Conservation (phyloP, 2,797 vertebrate genomes). For the Manis crassicaudata region DNA sequence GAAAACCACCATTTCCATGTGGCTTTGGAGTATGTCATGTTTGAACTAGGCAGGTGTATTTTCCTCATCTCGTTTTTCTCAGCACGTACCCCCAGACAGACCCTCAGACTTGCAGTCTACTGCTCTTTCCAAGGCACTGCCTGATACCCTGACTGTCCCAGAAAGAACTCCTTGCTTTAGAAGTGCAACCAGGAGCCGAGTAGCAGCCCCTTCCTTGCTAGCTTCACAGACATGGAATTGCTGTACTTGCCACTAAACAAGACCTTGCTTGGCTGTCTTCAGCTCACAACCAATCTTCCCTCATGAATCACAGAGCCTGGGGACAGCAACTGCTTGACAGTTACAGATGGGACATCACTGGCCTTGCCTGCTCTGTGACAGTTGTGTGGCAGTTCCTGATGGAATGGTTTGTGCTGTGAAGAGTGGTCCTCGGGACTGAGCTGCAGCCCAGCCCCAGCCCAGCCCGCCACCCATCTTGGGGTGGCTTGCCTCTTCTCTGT, state of each 20-base stretch:
- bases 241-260: background rate
- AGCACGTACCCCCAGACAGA: background rate
- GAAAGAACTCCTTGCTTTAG: background rate
- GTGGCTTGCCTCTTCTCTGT: background rate
- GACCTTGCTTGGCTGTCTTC: background rate
- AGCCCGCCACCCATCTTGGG: fast-evolving
- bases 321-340: background rate
- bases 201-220: background rate
- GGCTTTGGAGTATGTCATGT: background rate
- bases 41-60: background rate
- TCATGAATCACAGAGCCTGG: background rate
- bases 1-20: background rate
- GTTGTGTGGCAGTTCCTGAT: background rate
- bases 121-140: background rate
- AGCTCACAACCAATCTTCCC: background rate
- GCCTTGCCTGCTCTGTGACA: background rate
- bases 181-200: background rate
- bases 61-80: background rate
- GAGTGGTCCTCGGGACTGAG: background rate
- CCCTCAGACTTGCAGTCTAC: too few species aligned
- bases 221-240: background rate
- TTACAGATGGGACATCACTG: too few species aligned
- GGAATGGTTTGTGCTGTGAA: background rate
- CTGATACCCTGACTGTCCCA: background rate
- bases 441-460: background rate